A percentile compares a stretch with the other conserved stretches of the same genome.
These are phyloP conservation scores for Tetrax tetrax DNA, from an alignment of 2,113 vertebrate genomes.

Conservation along the genomic window DNA sequence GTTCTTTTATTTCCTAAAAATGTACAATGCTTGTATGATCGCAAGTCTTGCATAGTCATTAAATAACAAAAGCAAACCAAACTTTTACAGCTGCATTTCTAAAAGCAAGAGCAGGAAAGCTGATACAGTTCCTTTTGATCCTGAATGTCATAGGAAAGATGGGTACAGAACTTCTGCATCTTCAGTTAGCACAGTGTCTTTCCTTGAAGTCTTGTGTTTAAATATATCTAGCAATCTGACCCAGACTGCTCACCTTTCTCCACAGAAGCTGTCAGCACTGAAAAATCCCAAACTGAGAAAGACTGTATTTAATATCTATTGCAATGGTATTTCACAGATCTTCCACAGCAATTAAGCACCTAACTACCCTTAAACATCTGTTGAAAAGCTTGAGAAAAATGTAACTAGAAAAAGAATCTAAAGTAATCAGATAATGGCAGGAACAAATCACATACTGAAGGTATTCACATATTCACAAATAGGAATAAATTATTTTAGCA, in stretches of 20 bases:
- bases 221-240: not conserved
- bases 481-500: not conserved
- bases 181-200: not conserved
- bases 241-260: not conserved
- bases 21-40: not conserved
- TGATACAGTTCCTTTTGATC: not conserved
- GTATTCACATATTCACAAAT: not conserved
- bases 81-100: not conserved
- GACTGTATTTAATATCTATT: not conserved
- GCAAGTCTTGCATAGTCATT: not conserved
- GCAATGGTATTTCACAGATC: not conserved
- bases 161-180: not conserved
- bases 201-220: not conserved
- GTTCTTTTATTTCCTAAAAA: slow-evolving; percentile 13
- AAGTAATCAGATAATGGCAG: not conserved
- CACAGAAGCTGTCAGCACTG: not conserved
- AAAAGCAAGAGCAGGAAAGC: not conserved
- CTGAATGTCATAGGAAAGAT: not conserved
- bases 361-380: not conserved
- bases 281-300: not conserved
- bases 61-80: slow-evolving; percentile 3
- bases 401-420: not conserved
- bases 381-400: not conserved
- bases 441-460: not conserved
- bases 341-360: not conserved